A percentile compares a stretch with the other conserved stretches of the same genome.
These are phyloP conservation scores for Drosophila pseudoananassae DNA, from an alignment of 1,140 invertebrate genomes.

Conservation along the genomic window DNA sequence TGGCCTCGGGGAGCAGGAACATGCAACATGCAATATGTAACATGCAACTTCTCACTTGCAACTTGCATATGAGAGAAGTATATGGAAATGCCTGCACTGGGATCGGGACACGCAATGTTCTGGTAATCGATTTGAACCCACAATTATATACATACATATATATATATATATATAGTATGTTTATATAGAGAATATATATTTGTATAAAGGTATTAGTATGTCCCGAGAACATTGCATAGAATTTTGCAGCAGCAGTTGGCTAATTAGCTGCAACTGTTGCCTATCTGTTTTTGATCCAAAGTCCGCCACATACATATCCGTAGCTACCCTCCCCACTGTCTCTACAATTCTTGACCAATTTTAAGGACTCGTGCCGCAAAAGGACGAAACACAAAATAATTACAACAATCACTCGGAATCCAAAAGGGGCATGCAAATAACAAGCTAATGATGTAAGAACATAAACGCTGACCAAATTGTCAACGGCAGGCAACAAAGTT, in stretches of 20 bases:
- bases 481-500: constrained; percentile 63
- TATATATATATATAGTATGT: background rate
- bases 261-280: constrained; percentile 80
- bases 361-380: constrained; percentile 73
- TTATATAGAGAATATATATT: background rate
- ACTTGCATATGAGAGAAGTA: constrained; percentile 10
- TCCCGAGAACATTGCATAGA: constrained; percentile 45
- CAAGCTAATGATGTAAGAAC: constrained; percentile 81
- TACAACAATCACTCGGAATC: constrained; percentile 19
- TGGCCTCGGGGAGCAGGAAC: constrained; percentile 47
- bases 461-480: constrained; percentile 80
- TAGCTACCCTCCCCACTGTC: background rate
- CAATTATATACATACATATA: constrained; percentile 53
- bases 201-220: too few relatives aligned
- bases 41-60: constrained; percentile 15
- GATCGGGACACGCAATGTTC: constrained; percentile 56
- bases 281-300: constrained; percentile 27
- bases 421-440: constrained; percentile 68
- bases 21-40: constrained; percentile 55
- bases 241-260: constrained; percentile 68
- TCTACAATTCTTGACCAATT: constrained; percentile 26
- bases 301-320: constrained; percentile 7
- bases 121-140: constrained; percentile 76
- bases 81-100: constrained; percentile 13
- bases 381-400: constrained; percentile 58